A percentile compares a stretch with the other conserved stretches of the same genome.
Conservation (phyloP, 2,888 invertebrate species). For the Oegoconia quadripuncta region DNA sequence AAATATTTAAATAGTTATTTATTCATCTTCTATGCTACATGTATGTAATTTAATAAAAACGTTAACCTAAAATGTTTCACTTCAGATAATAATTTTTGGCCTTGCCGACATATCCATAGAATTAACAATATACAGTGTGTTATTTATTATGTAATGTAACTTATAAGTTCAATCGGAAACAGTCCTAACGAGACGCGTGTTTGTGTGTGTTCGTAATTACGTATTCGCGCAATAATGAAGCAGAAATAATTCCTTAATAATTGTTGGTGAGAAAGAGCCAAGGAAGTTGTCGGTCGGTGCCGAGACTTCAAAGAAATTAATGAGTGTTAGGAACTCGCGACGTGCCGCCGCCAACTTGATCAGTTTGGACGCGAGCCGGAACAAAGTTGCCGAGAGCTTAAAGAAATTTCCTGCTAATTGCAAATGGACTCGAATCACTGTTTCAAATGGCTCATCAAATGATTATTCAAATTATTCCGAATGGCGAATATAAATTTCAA, state of each 20-base stretch:
- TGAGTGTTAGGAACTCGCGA: conserved; percentile 74
- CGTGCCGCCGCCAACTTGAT: conserved; percentile 66
- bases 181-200: conserved; percentile 40
- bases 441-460: conserved; percentile 45
- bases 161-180: conserved; percentile 49
- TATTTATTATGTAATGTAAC: too few species aligned
- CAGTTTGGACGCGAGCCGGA: conserved; percentile 77
- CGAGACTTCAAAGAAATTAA: conserved; percentile 75
- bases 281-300: conserved; percentile 59
- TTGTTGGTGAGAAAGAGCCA: conserved; percentile 61
- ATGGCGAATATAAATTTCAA: conserved; percentile 33
- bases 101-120: too few species aligned
- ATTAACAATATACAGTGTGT: too few species aligned
- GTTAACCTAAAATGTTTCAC: too few species aligned
- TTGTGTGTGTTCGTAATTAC: conserved; percentile 12
- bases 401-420: conserved; percentile 67
- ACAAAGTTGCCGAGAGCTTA: conserved; percentile 66
- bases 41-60: too few species aligned
- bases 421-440: conserved; percentile 42
- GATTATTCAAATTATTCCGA: conserved; percentile 46
- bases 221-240: conserved; percentile 57
- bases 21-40: too few species aligned
- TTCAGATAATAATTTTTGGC: too few species aligned
- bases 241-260: conserved; percentile 70
- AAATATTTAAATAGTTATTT: too few species aligned